These are phyloP conservation scores for Cygnus atratus DNA, from an alignment of 2,113 vertebrate species.

Conservation along the genomic window DNA sequence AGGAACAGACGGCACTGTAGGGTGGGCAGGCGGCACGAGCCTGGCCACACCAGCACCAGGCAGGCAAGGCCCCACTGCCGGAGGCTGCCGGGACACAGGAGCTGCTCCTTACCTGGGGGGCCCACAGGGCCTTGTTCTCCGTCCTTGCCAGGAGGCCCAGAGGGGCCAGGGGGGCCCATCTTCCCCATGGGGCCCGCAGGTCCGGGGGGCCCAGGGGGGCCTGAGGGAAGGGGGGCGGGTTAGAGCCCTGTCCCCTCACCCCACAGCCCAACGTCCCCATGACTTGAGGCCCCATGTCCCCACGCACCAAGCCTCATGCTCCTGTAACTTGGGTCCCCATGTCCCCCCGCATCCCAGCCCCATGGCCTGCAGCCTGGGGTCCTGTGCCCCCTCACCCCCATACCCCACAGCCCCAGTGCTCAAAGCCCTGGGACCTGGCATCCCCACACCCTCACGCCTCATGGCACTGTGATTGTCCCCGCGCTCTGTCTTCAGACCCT, in stretches of 20 bases:
- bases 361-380: neutral
- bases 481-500: neutral
- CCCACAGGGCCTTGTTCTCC: slow-evolving; percentile 81
- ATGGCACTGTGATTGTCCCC: neutral
- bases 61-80: neutral
- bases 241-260: neutral
- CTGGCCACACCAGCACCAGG: fast-evolving
- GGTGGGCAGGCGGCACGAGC: neutral
- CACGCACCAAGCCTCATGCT: no score
- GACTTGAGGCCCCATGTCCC: neutral
- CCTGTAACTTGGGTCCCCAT: neutral
- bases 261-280: neutral
- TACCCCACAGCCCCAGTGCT: neutral
- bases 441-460: no score
- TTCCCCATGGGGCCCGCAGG: neutral
- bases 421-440: neutral
- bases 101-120: slow-evolving; percentile 80
- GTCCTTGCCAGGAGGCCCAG: slow-evolving; percentile 80
- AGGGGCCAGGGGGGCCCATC: slow-evolving; percentile 76
- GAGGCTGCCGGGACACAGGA: fast-evolving
- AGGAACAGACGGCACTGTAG: neutral
- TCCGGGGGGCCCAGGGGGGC: slow-evolving; percentile 78
- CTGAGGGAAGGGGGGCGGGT: neutral
- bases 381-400: no score
- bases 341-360: neutral